Base-by-base conservation (phyloP, 2,888 invertebrate genomes). In the Belgica antarctica region DNA sequence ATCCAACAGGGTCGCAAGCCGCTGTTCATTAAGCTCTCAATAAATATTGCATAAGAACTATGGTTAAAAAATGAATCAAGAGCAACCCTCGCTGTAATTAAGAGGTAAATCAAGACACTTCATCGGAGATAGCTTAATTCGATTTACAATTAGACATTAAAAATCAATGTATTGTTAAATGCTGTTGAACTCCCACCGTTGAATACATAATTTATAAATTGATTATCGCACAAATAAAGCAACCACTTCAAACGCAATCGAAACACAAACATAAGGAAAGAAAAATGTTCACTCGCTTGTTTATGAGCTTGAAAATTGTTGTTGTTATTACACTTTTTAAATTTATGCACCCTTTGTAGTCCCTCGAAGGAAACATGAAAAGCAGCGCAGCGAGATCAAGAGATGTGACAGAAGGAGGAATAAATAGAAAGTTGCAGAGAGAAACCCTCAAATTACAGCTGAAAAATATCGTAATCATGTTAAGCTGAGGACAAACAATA, bases 401-500 rank as follows among this genome's bases (percentile, higher is more conserved):
- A 52, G 22, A 8, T 46, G 46, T 52, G 19, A 52, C 7, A 52
- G 22, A 22, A 52, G 52, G 52, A 52, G 52, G 52, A 52, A 52
- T 22, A 52, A 52, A 52, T n/a, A 52, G 22, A 52, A 52, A 52
- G 52, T 52, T 7, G 52, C 22, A 52, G 52, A 22, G n/a, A n/a
- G 36, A 63, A 63, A 34, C 63, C 63, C 41, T 41, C 63, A 41
- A 63, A 36, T 27, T 27, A 61, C 61, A 27, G 12, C 28, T n/a
- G 27, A 61, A 61, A 34, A 62, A 62, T 25, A 61, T 31, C 22
- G 41, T 65, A 68, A 68, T 68, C 68, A 31, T 46, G 52, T 68
- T 68, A 68, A 68, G 68, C 57, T 68, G 57, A 68, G 57, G 68
- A 68, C 57, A 47, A 66, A 66, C 65, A 68, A 57, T 57, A 68